phyloP scores from a whole-genome alignment of 2,888 invertebrate species.

The Temnothorax ravouxi region DNA sequence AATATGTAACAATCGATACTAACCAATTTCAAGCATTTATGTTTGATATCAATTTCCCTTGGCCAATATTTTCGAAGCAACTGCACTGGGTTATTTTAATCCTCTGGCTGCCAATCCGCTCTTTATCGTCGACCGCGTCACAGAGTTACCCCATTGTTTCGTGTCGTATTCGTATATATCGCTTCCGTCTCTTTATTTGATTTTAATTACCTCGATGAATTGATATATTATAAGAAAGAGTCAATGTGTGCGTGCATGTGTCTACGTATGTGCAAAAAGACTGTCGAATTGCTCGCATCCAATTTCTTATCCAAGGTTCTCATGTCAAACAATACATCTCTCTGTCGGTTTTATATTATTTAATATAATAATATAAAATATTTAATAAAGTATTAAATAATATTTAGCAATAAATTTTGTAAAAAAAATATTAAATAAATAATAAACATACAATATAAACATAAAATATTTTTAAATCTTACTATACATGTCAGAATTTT shows the following conservation, averaged over 20 bases:
- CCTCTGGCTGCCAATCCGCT: constrained; percentile 51
- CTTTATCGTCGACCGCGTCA: constrained; percentile 59
- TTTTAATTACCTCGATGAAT: constrained; percentile 67
- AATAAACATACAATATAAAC: background rate
- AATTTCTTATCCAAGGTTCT: constrained; percentile 6
- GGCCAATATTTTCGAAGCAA: constrained; percentile 72
- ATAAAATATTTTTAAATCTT: background rate
- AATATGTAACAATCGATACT: constrained; percentile 75
- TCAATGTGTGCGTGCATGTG: background rate
- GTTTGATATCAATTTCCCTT: constrained; percentile 75
- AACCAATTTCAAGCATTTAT: constrained; percentile 73
- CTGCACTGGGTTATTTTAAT: constrained; percentile 65
- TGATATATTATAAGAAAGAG: constrained; percentile 30
- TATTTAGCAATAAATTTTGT: background rate
- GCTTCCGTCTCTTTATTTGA: constrained; percentile 62
- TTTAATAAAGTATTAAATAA: background rate
- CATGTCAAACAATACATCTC: background rate
- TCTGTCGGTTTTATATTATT: background rate
- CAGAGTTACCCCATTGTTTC: constrained; percentile 56
- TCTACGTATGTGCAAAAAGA: background rate
- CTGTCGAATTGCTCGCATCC: background rate
- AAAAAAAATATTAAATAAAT: background rate
- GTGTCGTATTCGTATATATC: constrained; percentile 53
- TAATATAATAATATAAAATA: background rate
- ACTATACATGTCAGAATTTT: background rate